These are phyloP conservation scores for Dolichomitus sp. DNA, from an alignment of 2,888 invertebrate species.

Conservation along the genomic window DNA sequence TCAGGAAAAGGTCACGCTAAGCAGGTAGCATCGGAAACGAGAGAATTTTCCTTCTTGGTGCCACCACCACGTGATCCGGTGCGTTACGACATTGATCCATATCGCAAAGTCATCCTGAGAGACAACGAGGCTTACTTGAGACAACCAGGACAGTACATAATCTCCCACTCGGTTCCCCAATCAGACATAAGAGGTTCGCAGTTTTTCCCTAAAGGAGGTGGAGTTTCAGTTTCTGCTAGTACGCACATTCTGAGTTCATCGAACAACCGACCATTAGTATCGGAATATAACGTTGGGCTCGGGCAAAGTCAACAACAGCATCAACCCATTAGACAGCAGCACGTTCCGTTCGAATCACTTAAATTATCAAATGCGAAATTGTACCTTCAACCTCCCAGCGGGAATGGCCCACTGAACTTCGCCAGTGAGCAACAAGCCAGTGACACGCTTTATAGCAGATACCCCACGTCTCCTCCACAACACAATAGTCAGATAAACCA, in stretches of 20 bases:
- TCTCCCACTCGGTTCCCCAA: constrained; percentile 58
- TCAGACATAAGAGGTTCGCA: constrained; percentile 57
- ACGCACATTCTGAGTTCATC: constrained; percentile 37
- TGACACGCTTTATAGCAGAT: constrained; percentile 73
- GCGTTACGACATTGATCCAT: constrained; percentile 79
- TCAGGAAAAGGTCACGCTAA: constrained; percentile 64
- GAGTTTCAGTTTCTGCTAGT: constrained; percentile 32
- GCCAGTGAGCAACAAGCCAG: constrained; percentile 69
- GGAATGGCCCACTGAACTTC: constrained; percentile 63
- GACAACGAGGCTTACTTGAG: constrained; percentile 77
- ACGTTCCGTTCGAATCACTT: constrained; percentile 77
- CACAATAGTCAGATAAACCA: constrained; percentile 66
- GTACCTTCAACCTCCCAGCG: constrained; percentile 74
- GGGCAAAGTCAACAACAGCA: constrained; percentile 23
- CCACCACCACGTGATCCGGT: constrained; percentile 82
- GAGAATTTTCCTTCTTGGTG: constrained; percentile 81
- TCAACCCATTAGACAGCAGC: constrained; percentile 67
- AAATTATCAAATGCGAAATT: constrained; percentile 76
- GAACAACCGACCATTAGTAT: constrained; percentile 73
- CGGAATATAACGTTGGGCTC: constrained; percentile 50
- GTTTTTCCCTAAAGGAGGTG: constrained; percentile 49
- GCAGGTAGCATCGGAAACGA: constrained; percentile 77
- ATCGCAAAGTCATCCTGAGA: constrained; percentile 76
- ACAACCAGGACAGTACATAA: constrained; percentile 73
- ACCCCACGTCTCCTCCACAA: constrained; percentile 56